phyloP scores from a whole-genome alignment of 2,797 vertebrate species.

The Catharus ustulatus region DNA sequence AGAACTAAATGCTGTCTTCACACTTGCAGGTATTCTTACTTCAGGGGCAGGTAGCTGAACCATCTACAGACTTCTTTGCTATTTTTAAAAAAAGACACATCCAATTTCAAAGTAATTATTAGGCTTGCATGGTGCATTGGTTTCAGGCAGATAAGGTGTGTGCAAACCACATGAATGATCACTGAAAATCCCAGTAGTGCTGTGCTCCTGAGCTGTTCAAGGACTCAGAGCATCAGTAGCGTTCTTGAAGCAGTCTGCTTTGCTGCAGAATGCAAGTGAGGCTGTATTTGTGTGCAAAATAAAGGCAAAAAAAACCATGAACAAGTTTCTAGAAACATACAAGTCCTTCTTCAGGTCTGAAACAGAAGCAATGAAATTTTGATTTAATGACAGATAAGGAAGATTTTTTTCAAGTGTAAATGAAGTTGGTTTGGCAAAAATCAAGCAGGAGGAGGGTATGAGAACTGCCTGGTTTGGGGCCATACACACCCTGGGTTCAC shows the following conservation, averaged over 20 bases:
- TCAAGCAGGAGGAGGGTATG: not conserved
- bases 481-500: rapidly evolving
- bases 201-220: not conserved
- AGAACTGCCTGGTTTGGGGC: not conserved
- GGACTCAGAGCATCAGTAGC: not conserved
- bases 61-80: not conserved
- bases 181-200: not conserved
- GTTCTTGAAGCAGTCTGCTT: not conserved
- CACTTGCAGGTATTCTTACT: not conserved
- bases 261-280: not conserved
- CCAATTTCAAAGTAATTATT: constrained; percentile 17
- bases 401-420: not conserved
- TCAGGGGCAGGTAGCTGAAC: not conserved
- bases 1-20: not conserved
- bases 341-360: not conserved
- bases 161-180: not conserved
- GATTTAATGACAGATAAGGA: not conserved
- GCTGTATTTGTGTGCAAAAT: not conserved
- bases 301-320: not conserved
- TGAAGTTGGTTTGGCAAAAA: not conserved
- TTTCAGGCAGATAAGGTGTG: not conserved
- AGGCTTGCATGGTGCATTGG: not conserved
- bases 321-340: not conserved
- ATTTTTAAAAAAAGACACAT: not conserved
- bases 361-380: not conserved